A percentile compares a stretch with the other conserved stretches of the same genome.
Evolutionary conservation across 92 coral and sea anemone species (phyloP).

Genomic region (Chrysogorgia sp.): DNA sequence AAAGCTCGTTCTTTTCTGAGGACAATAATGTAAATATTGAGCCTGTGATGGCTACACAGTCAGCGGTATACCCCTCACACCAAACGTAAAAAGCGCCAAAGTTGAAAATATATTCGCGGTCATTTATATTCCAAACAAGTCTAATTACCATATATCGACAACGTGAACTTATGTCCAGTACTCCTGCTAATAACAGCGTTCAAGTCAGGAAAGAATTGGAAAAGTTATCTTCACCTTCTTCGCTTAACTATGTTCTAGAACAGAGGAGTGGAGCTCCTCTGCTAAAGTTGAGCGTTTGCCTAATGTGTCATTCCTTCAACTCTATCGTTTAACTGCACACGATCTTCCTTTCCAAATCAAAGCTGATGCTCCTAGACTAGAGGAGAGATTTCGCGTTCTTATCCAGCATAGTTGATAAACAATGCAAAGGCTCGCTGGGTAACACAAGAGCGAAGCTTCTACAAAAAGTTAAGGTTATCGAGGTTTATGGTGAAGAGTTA

Average conservation of each 20-base stretch:
- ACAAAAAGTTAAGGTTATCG: conserved; percentile 13
- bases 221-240: conserved; percentile 4
- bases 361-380: conserved; percentile 26
- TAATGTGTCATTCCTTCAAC: conserved; percentile 14
- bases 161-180: background rate
- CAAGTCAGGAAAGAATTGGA: conserved; percentile 14
- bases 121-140: too few species aligned
- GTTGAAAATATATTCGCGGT: too few species aligned
- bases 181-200: too few species aligned
- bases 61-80: too few species aligned
- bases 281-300: conserved; percentile 11
- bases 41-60: too few species aligned
- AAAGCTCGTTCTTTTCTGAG: too few species aligned
- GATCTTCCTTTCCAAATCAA: conserved; percentile 39
- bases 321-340: conserved; percentile 12
- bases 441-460: conserved; percentile 21
- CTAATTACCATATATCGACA: too few species aligned
- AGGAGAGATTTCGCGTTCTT: conserved; percentile 45
- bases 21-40: too few species aligned
- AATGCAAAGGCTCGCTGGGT: conserved; percentile 33
- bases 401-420: conserved; percentile 5
- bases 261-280: conserved; percentile 42
- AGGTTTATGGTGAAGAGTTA: conserved; percentile 25
- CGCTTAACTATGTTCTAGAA: conserved; percentile 35
- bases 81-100: too few species aligned